Evolutionary conservation across 1,140 invertebrate species (phyloP), one percentile per base, ranked within the genome.

Genomic region (Penaeus japonicus): DNA sequence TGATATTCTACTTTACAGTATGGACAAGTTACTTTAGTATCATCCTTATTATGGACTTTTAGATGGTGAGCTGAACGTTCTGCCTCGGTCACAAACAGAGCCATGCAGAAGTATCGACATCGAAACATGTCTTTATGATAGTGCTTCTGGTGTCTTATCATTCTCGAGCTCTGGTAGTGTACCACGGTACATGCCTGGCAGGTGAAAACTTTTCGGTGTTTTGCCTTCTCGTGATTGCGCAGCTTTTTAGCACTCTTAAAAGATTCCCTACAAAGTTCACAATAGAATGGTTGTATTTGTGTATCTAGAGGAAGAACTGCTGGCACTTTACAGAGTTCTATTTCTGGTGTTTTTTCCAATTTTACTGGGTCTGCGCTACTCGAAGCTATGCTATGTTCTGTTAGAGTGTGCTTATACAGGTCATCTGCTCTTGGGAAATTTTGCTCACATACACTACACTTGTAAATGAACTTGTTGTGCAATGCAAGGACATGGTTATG

Each of bases 41-140:
- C 3, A 17, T 59, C 32, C 22, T 73, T 78, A 20, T 77, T 77
- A 59, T 88, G 87, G 2, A 83, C 47, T 24, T 27, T 55, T 39
- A 47, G 30, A 59, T 70, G 62, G 47, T 88, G 80, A 30, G 4
- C 17, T 15, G 30, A 4, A 4, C 27, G 5, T 77, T 84, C 80
- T 30, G n/a, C n/a, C 27, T 57, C 18, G 35, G 54, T 59, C 22
- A 57, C 80, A 62, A 59, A 88, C 0, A 84, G 87, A 10, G 32
- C 47, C 12, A 15, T 30, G 73, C 87, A 88, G 2, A 39, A 18
- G 73, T 57, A 77, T 53, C 80, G 62, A 35, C 80, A 88, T 20
- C 79, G 39, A 77, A 83, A 55, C 22, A 75, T 88, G 27, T 88
- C 32, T 20, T 55, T 88, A 47, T 88, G 86, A 7, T 1, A 20